Evolutionary conservation across 1,140 invertebrate genomes (phyloP), one percentile per base, ranked within the genome.

Genomic region (Bombus consobrinus): DNA sequence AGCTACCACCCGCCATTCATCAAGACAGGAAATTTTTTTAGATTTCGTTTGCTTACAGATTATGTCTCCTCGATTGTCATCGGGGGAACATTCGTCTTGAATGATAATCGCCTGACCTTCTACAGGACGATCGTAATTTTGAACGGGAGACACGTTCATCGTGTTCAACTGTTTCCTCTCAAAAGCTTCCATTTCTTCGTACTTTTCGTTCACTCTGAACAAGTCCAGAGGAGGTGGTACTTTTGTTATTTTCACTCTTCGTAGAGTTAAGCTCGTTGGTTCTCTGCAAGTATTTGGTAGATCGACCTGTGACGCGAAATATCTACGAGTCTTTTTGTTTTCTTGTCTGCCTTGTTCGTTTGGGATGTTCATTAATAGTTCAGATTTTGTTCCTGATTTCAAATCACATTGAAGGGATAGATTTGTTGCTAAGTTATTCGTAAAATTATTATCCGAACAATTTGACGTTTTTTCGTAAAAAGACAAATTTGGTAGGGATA

Each of bases 141-240:
- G 82, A 13, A 90, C 37, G 2, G 91, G 47, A 22, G 91, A 89
- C 84, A 92, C 90, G 71, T 91, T 90, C 4, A 91, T 90, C 22
- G 86, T 88, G 64, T 90, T 92, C 28, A 89, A 73, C 28, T 83
- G 80, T n/a, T 86, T 78, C 57, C 87, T 86, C n/a, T 90, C 90
- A 13, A 77, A 25, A 59, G 86, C 87, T 37, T 91, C 87, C 53
- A 85, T 76, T 13, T 68, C 71, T 2, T 90, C 89, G 76, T 86
- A 90, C 8, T 12, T 62, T n/a, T 91, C 89, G 71, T 92, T 91
- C 64, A 92, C 84, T 62, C 13, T 76, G 22, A 90, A 88, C 3
- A 94, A 34, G 53, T 92, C 90, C 28, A 93, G n/a, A 0, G 93
- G 90, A 0, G 87, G 88, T 78, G 57, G 89, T 73, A 86, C 86